Evolutionary conservation across 2,888 invertebrate species (phyloP).

Genomic region (Chironomus riparius): DNA sequence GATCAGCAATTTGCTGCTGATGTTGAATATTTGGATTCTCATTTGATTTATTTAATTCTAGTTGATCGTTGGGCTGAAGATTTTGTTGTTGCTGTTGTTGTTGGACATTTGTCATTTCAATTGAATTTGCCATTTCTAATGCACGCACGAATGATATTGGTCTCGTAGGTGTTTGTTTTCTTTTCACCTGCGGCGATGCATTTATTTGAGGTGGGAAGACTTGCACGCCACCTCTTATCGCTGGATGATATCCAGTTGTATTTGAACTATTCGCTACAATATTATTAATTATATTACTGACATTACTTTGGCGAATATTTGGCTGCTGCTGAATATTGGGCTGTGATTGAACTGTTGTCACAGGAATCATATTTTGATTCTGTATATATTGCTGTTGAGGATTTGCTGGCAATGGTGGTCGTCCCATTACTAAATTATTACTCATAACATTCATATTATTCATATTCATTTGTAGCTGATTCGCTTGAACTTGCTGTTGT

Average conservation of each 20-base stretch:
- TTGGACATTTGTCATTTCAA: slow-evolving; percentile 60
- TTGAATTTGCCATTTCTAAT: slow-evolving; percentile 79
- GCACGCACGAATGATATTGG: slow-evolving; percentile 86
- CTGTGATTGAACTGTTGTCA: slow-evolving; percentile 33
- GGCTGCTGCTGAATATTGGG: slow-evolving; percentile 7
- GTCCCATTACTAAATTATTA: slow-evolving; percentile 22
- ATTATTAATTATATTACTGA: slow-evolving; percentile 19
- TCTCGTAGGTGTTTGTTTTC: slow-evolving; percentile 49
- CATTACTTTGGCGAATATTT: slow-evolving; percentile 17
- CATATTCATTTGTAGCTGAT: not conserved
- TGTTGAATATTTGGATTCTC: slow-evolving; percentile 31
- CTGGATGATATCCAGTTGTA: slow-evolving; percentile 47
- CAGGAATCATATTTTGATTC: slow-evolving; percentile 21
- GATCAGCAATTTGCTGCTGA: slow-evolving; percentile 49
- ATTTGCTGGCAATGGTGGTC: slow-evolving; percentile 32
- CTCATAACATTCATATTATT: not conserved
- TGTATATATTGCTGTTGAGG: slow-evolving; percentile 51
- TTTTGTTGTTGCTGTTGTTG: slow-evolving; percentile 46
- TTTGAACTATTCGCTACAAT: slow-evolving; percentile 19
- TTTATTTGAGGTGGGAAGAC: slow-evolving; percentile 53
- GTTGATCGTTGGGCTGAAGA: slow-evolving; percentile 31
- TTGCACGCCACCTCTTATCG: slow-evolving; percentile 56
- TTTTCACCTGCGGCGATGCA: slow-evolving; percentile 49
- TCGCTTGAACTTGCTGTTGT: slow-evolving; percentile 32
- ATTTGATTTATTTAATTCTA: slow-evolving; percentile 29